Base-by-base conservation (phyloP, 2,888 invertebrate genomes). In the Isotomurus palustris region DNA sequence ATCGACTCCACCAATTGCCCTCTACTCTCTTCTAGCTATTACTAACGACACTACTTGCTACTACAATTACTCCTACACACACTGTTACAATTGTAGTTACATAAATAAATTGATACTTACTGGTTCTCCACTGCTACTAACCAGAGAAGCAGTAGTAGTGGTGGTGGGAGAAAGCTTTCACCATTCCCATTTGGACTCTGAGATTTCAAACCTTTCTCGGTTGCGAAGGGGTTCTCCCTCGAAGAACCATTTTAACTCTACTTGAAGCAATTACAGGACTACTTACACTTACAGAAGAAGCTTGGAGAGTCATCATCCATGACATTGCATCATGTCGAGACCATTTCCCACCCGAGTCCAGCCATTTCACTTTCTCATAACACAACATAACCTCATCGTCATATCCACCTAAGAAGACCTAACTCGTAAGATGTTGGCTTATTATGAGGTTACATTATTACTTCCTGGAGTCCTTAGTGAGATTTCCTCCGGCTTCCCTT, bases 201-300 rank as follows among this genome's bases (percentile, higher is more conserved):
- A n/a, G n/a, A n/a, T n/a, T n/a, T n/a, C n/a, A n/a, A n/a, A n/a
- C n/a, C n/a, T n/a, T n/a, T n/a, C n/a, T n/a, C n/a, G n/a, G n/a
- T n/a, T n/a, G n/a, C n/a, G n/a, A n/a, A n/a, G n/a, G n/a, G n/a
- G n/a, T n/a, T n/a, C n/a, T n/a, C n/a, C n/a, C n/a, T n/a, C n/a
- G n/a, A n/a, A n/a, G n/a, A 60, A 50, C 54, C 66, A 66, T 69
- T 69, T 63, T 58, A 62, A 64, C 63, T 62, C 69, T 66, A 67
- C 67, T 69, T 69, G 59, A 66, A 66, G 67, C 67, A 69, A 67
- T 69, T 69, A 67, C 69, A 66, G 52, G 51, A 62, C 66, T 62
- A 64, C 65, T 65, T 65, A 63, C 61, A 59, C 56, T 47, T 49
- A 19, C n/a, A n/a, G n/a, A n/a, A n/a, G n/a, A n/a, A n/a, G n/a